A percentile compares a stretch with the other conserved stretches of the same genome.
Conservation (phyloP, 2,888 invertebrate genomes). For the Diogma glabrata region DNA sequence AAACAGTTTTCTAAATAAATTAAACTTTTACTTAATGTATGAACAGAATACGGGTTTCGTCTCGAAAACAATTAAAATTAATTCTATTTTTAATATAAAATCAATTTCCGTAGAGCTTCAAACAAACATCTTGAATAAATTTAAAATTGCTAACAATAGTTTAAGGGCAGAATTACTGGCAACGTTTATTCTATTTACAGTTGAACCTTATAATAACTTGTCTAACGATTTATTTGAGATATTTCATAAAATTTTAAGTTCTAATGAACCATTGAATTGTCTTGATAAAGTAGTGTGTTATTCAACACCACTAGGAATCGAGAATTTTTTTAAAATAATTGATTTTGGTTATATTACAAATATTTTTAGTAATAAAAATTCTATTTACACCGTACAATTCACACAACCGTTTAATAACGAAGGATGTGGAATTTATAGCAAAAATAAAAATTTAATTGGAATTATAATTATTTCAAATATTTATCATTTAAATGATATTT, state of each 20-base stretch:
- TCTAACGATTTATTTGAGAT: too few relatives aligned
- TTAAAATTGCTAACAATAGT: not conserved
- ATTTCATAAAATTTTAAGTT: too few relatives aligned
- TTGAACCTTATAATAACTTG: too few relatives aligned
- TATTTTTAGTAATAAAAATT: not conserved
- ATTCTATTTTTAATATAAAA: too few relatives aligned
- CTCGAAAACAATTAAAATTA: too few relatives aligned
- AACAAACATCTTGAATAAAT: slow-evolving; percentile 4
- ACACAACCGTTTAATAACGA: not conserved
- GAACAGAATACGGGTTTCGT: too few relatives aligned
- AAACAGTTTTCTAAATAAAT: too few relatives aligned
- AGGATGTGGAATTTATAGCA: not conserved
- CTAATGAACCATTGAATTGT: too few relatives aligned
- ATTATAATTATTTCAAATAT: not conserved
- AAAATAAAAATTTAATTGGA: not conserved
- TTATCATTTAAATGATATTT: not conserved
- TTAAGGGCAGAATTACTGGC: not conserved
- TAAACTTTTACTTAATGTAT: too few relatives aligned
- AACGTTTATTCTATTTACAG: not conserved
- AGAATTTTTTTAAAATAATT: not conserved
- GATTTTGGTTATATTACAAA: not conserved
- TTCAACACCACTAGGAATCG: not conserved
- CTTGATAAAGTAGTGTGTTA: not conserved
- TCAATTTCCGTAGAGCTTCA: too few relatives aligned
- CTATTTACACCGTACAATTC: not conserved